Percentiles rank a stretch among this genome's conserved stretches.
Evolutionary conservation across 2,113 vertebrate species (phyloP).

Genomic region (Hyperopisus bebe): DNA sequence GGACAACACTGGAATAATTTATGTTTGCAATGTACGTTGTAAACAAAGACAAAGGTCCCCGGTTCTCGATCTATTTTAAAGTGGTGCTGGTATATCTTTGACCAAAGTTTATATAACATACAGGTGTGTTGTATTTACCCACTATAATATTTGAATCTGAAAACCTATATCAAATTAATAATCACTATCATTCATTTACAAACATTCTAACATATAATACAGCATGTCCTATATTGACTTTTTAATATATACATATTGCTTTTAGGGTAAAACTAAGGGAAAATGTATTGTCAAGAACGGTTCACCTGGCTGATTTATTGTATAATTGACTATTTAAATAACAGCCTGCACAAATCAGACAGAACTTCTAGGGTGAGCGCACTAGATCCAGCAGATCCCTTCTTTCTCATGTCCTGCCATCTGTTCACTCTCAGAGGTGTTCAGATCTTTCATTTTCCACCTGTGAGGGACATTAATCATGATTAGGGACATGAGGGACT

Average conservation of each 20-base stretch:
- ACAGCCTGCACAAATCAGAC: not conserved
- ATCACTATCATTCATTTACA: not conserved
- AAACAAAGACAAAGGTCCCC: not conserved
- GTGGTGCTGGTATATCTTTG: not conserved
- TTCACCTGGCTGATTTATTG: not conserved
- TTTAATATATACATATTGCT: not conserved
- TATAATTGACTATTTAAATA: not conserved
- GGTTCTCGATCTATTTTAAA: not conserved
- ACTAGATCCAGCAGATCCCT: not conserved
- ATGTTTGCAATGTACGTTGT: not conserved
- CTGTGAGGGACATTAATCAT: conserved; percentile 7
- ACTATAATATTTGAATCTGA: not conserved
- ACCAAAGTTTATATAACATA: not conserved
- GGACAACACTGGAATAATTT: not conserved
- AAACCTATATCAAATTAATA: not conserved
- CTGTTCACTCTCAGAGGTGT: not conserved
- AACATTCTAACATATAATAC: not conserved
- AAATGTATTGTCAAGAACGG: not conserved
- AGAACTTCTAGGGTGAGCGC: not conserved
- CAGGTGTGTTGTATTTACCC: not conserved
- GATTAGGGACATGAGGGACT: not conserved
- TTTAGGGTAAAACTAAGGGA: not conserved
- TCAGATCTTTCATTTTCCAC: conserved; percentile 7
- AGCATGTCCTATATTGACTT: not conserved
- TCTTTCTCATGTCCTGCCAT: not conserved